Evolutionary conservation across 2,888 invertebrate species (phyloP).

Genomic region (Ceramica pisi): DNA sequence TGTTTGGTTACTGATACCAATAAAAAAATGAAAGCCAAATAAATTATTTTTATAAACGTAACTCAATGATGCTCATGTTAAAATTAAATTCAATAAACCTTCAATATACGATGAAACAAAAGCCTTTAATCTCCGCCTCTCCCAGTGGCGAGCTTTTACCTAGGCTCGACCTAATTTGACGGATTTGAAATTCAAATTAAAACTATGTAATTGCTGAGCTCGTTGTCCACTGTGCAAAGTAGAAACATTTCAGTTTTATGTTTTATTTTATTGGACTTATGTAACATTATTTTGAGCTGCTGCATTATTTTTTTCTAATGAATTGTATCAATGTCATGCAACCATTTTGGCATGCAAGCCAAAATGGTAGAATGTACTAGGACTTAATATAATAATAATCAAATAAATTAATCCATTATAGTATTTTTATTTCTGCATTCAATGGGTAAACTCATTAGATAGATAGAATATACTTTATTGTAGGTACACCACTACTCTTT

Average conservation of each 20-base stretch:
- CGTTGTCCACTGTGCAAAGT: constrained; percentile 32
- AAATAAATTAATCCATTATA: no score
- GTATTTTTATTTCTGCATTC: no score
- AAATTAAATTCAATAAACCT: constrained; percentile 36
- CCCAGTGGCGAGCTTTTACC: constrained; percentile 53
- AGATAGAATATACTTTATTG: no score
- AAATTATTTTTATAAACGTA: constrained; percentile 13
- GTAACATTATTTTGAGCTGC: not conserved
- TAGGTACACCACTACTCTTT: no score
- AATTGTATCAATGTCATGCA: no score
- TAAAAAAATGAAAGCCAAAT: not conserved
- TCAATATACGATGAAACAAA: constrained; percentile 55
- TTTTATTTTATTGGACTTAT: constrained; percentile 5
- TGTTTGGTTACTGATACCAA: not conserved
- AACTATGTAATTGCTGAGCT: constrained; percentile 58
- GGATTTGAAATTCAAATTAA: constrained; percentile 68
- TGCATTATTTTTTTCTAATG: no score
- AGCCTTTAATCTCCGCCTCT: constrained; percentile 55
- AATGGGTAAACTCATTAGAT: no score
- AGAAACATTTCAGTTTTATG: constrained; percentile 4
- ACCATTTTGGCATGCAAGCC: no score
- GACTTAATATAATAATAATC: no score
- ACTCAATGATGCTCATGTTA: constrained; percentile 7
- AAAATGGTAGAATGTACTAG: no score
- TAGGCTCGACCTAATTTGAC: constrained; percentile 64